A percentile compares a stretch with the other conserved stretches of the same genome.
phyloP scores from a whole-genome alignment of 2,113 vertebrate species.

The Tursiops truncatus region DNA sequence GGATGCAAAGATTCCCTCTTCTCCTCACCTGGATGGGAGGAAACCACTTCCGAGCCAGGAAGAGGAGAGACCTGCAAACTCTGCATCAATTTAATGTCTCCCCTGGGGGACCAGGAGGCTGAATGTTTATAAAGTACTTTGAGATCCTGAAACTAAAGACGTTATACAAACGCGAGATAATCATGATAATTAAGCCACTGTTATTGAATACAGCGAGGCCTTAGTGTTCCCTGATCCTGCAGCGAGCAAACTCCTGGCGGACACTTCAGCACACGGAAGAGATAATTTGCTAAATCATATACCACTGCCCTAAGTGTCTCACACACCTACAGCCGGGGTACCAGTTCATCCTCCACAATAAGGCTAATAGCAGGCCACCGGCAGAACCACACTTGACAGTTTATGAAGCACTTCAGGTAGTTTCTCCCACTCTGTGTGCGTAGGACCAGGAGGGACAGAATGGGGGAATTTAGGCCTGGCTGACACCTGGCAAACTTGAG shows the following conservation, averaged over 20 bases:
- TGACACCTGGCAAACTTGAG: accelerated
- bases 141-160: constrained; percentile 73
- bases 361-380: not conserved
- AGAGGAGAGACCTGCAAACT: not conserved
- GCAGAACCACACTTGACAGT: not conserved
- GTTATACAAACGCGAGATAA: constrained; percentile 61
- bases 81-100: not conserved
- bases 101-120: constrained; percentile 61
- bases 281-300: constrained; percentile 71
- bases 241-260: constrained; percentile 66
- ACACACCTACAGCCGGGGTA: constrained; percentile 36
- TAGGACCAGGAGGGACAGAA: accelerated
- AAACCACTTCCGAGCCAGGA: not conserved
- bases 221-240: constrained; percentile 56
- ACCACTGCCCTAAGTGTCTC: constrained; percentile 56
- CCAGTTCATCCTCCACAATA: not conserved
- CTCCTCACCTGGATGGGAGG: constrained; percentile 33
- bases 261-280: constrained; percentile 53
- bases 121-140: constrained; percentile 72
- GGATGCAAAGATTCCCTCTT: not conserved
- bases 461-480: not conserved
- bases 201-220: constrained; percentile 40
- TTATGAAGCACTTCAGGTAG: not conserved
- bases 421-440: not conserved
- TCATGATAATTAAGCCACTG: constrained; percentile 68